phyloP scores from a whole-genome alignment of 1,140 invertebrate species.

The Acromyrmex heyeri region DNA sequence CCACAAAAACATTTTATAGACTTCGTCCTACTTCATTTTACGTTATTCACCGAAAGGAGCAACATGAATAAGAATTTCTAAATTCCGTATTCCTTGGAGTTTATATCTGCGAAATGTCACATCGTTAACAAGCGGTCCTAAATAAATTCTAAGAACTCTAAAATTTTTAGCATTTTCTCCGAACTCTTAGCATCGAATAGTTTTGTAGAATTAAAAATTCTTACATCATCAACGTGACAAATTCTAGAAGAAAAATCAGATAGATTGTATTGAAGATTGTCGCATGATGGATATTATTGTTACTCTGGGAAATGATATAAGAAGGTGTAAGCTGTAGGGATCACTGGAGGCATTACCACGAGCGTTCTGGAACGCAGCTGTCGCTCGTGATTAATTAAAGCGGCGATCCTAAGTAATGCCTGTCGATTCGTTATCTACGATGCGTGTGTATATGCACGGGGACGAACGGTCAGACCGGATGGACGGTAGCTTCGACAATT shows the following conservation, averaged over 20 bases:
- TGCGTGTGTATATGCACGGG: background rate
- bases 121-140: background rate
- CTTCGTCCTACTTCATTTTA: background rate
- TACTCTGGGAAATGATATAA: background rate
- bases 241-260: background rate
- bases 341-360: background rate
- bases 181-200: background rate
- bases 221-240: background rate
- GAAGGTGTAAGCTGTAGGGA: background rate
- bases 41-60: background rate
- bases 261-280: background rate
- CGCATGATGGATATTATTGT: background rate
- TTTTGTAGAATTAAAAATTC: background rate
- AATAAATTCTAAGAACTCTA: background rate
- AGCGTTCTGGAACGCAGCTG: background rate
- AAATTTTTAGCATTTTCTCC: background rate
- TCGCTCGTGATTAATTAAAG: constrained; percentile 65
- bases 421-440: constrained; percentile 54
- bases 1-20: background rate
- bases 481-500: constrained; percentile 64
- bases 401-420: constrained; percentile 28
- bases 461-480: background rate
- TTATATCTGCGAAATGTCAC: background rate
- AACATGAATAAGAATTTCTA: background rate
- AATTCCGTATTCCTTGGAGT: background rate